Conservation (phyloP, 2,888 invertebrate species). For the Xestobium rufovillosum region DNA sequence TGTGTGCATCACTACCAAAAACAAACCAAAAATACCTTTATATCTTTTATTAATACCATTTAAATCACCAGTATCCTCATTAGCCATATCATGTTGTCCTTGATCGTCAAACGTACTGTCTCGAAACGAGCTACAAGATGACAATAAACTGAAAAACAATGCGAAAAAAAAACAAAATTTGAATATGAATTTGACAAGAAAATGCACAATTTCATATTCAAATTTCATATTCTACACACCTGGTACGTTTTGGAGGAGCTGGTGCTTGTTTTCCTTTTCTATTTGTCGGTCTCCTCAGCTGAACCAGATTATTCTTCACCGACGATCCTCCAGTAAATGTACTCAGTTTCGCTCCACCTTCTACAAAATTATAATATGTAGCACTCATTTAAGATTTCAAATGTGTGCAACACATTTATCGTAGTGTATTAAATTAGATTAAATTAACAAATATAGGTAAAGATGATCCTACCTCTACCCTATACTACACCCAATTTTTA, state of each 20-base stretch:
- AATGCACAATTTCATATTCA: neutral
- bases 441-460: too few species aligned
- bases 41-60: constrained; percentile 44
- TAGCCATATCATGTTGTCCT: constrained; percentile 46
- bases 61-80: constrained; percentile 50
- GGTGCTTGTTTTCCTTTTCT: constrained; percentile 91
- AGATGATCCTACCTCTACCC: too few species aligned
- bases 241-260: constrained; percentile 90
- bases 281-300: constrained; percentile 79
- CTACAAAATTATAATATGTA: too few species aligned
- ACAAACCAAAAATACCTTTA: constrained; percentile 35
- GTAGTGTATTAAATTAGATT: too few species aligned
- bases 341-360: constrained; percentile 48
- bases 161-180: constrained; percentile 5
- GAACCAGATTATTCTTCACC: constrained; percentile 63
- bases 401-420: too few species aligned
- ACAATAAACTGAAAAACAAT: constrained; percentile 57
- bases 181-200: neutral
- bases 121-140: constrained; percentile 79
- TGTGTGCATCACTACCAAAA: too few species aligned
- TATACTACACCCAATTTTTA: too few species aligned
- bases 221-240: constrained; percentile 52
- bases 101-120: constrained; percentile 73
- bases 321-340: constrained; percentile 54
- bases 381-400: too few species aligned